Evolutionary conservation across 2,888 invertebrate species (phyloP).

Genomic region (Sialis fuliginosa): DNA sequence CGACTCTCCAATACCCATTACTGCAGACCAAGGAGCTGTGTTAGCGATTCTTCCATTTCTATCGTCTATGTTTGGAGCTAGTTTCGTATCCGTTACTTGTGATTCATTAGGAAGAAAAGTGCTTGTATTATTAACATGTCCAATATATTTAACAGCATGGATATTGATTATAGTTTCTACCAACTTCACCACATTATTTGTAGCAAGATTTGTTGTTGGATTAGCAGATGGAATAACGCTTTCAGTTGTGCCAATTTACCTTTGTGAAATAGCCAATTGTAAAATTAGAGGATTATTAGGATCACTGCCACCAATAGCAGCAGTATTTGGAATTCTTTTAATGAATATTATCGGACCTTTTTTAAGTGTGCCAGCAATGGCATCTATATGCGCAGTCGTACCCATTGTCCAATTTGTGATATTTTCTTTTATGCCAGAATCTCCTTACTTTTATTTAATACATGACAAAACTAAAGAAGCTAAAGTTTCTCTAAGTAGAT

Average conservation of each 20-base stretch:
- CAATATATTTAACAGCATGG: conserved; percentile 40
- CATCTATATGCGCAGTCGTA: conserved; percentile 7
- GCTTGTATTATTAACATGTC: conserved; percentile 37
- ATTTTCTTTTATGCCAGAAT: conserved; percentile 11
- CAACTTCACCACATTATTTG: conserved; percentile 35
- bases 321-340: conserved; percentile 4
- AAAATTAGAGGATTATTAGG: conserved; percentile 10
- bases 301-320: conserved; percentile 8
- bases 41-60: conserved; percentile 39
- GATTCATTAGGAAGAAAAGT: conserved; percentile 46
- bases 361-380: conserved; percentile 7
- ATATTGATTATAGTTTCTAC: conserved; percentile 39
- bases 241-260: conserved; percentile 10
- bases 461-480: no score
- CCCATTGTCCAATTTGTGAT: conserved; percentile 7
- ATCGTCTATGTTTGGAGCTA: conserved; percentile 36
- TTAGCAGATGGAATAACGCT: conserved; percentile 9
- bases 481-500: no score
- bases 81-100: conserved; percentile 34
- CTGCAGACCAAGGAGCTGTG: conserved; percentile 19
- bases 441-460: conserved; percentile 9
- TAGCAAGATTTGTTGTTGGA: conserved; percentile 17
- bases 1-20: not conserved
- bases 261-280: conserved; percentile 11
- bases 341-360: conserved; percentile 10